phyloP scores from a whole-genome alignment of 2,797 vertebrate species.

The Eulemur rubriventer region DNA sequence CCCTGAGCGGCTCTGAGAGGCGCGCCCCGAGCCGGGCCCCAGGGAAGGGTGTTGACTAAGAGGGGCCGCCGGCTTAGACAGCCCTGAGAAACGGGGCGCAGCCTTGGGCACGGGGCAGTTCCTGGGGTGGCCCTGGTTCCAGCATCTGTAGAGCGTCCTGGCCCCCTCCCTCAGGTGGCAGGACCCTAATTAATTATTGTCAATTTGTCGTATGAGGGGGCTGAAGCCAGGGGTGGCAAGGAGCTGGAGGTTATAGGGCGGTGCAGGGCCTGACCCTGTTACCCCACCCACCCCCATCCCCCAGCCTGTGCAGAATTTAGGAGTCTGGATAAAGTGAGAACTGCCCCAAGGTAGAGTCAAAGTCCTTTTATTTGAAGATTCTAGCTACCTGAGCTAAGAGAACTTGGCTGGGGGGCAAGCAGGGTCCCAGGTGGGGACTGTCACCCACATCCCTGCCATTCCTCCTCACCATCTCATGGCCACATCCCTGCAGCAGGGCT shows the following conservation, averaged over 20 bases:
- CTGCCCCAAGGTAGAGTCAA: not conserved
- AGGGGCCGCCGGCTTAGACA: not conserved
- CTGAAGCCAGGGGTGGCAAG: not conserved
- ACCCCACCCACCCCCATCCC: not conserved
- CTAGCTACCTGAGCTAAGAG: not conserved
- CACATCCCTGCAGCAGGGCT: not conserved
- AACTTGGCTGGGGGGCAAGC: not conserved
- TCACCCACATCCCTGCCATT: not conserved
- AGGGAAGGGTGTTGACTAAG: not conserved
- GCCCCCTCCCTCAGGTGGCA: not conserved
- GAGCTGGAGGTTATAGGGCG: not conserved
- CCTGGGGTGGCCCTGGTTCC: not conserved
- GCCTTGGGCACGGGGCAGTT: not conserved
- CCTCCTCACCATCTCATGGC: not conserved
- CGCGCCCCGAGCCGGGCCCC: not conserved
- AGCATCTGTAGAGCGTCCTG: accelerated
- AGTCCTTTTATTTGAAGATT: not conserved
- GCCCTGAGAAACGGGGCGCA: not conserved
- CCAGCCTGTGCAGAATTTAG: not conserved
- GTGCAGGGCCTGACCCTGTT: not conserved
- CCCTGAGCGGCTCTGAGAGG: not conserved
- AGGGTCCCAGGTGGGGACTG: not conserved
- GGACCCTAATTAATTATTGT: not conserved
- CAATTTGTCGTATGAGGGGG: not conserved
- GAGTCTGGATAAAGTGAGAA: not conserved